Base-by-base conservation (phyloP, 2,797 vertebrate genomes). In the Diceros bicornis region DNA sequence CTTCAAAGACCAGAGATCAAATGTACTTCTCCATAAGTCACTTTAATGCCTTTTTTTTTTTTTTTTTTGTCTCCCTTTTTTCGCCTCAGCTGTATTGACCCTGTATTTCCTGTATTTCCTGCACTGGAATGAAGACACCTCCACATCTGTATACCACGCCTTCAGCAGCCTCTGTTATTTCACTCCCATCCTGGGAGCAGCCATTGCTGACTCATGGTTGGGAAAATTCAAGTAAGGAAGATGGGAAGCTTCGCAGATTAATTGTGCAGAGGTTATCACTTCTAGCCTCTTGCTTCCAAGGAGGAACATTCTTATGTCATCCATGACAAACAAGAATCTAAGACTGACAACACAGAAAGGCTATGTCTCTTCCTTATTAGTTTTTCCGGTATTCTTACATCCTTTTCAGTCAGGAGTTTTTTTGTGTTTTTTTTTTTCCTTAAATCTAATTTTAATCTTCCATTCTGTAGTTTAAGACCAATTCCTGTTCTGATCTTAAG, bases 91-190 rank as follows among this genome's bases (percentile, higher is more conserved):
- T 94, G 99, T 99, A 97, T 98, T 99, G 98, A 99, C 99, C 0
- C 98, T 99, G 1, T 99, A 99, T 98, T 99, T 99, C 98, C 97
- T 99, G 92, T 98, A 98, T 94, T 99, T 99, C 98, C 99, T 99
- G 71, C 98, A 99, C 50, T 99, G 99, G 99, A 99, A 99, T 98
- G 99, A 99, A 95, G 98, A 99, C 96, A 99, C 99, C 6, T 99
- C 99, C 97, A 99, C 99, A 0, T 99, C 99, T 2, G 95, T 99
- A 88, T 99, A 99, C 98, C 99, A 99, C 7, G 99, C 99, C 97
- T 99, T 99, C 98, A 99, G 99, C 0, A 98, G 99, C 0, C 99
- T 99, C 47, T 99, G 99, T 98, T 99, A 99, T 98, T 99, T 99
- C 98, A 99, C 99, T 1, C 99, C 99, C 18, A 98, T 99, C 72